Evolutionary conservation across 2,888 invertebrate genomes (phyloP).

Genomic region (Stenotaenia linearis): DNA sequence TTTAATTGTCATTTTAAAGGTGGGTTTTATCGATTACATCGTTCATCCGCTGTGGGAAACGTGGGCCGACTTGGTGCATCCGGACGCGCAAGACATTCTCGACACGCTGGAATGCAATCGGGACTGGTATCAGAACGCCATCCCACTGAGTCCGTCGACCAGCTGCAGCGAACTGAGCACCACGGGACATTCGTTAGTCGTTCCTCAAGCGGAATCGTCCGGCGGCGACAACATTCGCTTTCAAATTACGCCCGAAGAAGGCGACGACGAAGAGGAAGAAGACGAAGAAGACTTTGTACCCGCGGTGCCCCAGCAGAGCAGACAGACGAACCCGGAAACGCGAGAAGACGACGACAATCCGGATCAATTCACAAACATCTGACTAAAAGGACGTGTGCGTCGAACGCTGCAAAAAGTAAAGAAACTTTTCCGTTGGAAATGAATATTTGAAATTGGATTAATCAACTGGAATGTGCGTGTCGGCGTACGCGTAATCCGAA

Average conservation of each 20-base stretch:
- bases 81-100: conserved; percentile 96
- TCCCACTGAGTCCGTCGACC: conserved; percentile 76
- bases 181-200: conserved; percentile 17
- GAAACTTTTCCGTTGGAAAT: conserved; percentile 24
- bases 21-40: conserved; percentile 98
- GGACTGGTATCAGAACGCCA: conserved; percentile 91
- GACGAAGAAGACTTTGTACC: conserved; percentile 48
- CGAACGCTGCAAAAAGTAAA: conserved; percentile 28
- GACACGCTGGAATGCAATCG: conserved; percentile 97
- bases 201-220: background rate
- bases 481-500: background rate
- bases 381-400: conserved; percentile 31
- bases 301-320: background rate
- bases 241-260: conserved; percentile 74
- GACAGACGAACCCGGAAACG: conserved; percentile 38
- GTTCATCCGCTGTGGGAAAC: conserved; percentile 99
- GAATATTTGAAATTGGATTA: background rate
- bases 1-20: too few relatives aligned
- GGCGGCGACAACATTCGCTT: conserved; percentile 51
- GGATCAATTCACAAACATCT: conserved; percentile 35
- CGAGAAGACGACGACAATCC: conserved; percentile 40
- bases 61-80: conserved; percentile 98
- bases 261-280: conserved; percentile 56
- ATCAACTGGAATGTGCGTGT: background rate
- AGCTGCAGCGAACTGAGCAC: conserved; percentile 40